A percentile compares a stretch with the other conserved stretches of the same genome.
Evolutionary conservation across 2,113 vertebrate genomes (phyloP).

Genomic region (Gambusia affinis): DNA sequence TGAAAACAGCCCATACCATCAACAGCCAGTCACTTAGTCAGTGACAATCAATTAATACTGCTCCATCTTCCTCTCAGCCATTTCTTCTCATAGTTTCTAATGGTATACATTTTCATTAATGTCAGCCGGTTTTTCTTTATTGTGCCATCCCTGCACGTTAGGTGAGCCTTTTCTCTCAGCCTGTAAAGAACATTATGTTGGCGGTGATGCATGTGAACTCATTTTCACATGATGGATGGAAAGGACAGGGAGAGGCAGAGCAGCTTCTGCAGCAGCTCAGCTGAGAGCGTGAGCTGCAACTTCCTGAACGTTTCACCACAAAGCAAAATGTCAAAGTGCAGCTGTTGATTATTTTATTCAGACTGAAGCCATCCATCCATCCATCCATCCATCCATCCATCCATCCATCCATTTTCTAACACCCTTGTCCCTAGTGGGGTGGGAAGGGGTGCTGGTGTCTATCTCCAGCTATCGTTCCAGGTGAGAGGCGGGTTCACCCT

Average conservation of each 20-base stretch:
- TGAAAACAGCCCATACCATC: constrained; percentile 64
- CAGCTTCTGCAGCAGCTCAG: constrained; percentile 27
- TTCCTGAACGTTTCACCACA: constrained; percentile 37
- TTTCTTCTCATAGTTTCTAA: constrained; percentile 58
- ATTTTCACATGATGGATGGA: constrained; percentile 60
- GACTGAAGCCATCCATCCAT: not conserved
- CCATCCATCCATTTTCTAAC: too few relatives aligned
- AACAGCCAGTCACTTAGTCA: constrained; percentile 66
- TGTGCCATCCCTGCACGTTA: constrained; percentile 54
- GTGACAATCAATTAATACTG: constrained; percentile 69
- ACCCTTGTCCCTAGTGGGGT: too few relatives aligned
- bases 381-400: too few relatives aligned
- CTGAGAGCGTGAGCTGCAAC: constrained; percentile 25
- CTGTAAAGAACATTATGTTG: constrained; percentile 65
- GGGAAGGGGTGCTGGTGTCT: too few relatives aligned
- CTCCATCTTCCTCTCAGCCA: constrained; percentile 43
- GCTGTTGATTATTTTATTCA: not conserved
- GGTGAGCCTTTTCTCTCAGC: constrained; percentile 53
- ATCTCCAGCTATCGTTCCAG: too few relatives aligned
- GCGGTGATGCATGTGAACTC: constrained; percentile 64
- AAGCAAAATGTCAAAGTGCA: constrained; percentile 1
- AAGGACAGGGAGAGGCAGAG: constrained; percentile 21
- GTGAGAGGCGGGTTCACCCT: too few relatives aligned
- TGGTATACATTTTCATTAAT: constrained; percentile 70
- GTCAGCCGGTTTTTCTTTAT: constrained; percentile 55